Conservation (phyloP, 2,113 vertebrate genomes). For the Gymnocephalus cernua region DNA sequence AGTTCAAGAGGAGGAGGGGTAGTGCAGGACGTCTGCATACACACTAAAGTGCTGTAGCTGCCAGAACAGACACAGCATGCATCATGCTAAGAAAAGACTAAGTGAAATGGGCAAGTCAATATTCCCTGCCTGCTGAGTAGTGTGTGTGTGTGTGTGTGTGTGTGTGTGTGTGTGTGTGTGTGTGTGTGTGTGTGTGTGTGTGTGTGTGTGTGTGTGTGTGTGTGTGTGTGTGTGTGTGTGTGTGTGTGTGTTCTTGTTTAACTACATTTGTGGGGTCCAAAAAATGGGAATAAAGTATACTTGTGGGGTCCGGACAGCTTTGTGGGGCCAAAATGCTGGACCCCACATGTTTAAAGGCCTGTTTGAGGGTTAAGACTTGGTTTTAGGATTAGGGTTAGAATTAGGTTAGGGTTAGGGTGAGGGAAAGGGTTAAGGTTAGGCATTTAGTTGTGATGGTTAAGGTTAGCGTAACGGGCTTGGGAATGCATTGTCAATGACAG, state of each 20-base stretch:
- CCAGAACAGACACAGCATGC: not conserved
- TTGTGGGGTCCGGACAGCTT: no score
- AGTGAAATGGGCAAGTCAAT: conserved; percentile 32
- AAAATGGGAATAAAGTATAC: no score
- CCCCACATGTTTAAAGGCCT: no score
- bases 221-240: not conserved
- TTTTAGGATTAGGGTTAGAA: no score
- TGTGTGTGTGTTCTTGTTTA: not conserved
- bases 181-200: not conserved
- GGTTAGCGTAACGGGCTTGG: no score
- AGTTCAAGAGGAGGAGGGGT: not conserved
- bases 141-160: conserved; percentile 2
- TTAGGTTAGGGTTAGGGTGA: no score
- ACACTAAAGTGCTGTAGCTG: conserved; percentile 13
- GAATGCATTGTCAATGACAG: no score
- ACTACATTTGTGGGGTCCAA: no score
- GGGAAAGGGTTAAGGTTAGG: no score
- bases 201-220: conserved; percentile 1
- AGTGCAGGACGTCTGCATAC: not conserved
- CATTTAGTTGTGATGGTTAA: no score
- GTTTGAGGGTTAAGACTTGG: no score
- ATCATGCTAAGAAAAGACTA: not conserved
- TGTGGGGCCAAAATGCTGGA: no score
- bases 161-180: conserved; percentile 4
- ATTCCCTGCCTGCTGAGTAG: not conserved